Evolutionary conservation across 2,113 vertebrate genomes (phyloP).

Genomic region (Oenanthe oenanthe): DNA sequence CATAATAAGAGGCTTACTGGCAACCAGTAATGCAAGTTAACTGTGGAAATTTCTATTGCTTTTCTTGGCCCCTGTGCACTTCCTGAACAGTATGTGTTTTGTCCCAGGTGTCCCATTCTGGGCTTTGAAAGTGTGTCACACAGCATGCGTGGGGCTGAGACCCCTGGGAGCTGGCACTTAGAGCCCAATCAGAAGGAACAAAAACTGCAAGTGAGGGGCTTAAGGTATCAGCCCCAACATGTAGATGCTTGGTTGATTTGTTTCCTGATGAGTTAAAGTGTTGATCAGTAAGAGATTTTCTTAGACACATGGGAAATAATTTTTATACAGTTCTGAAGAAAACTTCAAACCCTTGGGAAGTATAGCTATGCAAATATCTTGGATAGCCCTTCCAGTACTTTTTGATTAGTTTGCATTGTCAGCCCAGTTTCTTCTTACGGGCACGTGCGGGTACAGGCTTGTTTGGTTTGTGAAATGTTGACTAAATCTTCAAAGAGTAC

Average conservation of each 20-base stretch:
- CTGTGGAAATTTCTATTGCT: constrained; percentile 87
- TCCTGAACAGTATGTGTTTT: constrained; percentile 80
- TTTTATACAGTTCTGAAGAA: not conserved
- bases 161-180: constrained; percentile 72
- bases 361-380: constrained; percentile 22
- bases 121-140: constrained; percentile 81
- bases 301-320: not conserved
- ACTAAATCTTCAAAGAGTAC: constrained; percentile 50
- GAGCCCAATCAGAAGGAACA: constrained; percentile 26
- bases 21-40: constrained; percentile 72
- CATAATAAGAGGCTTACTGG: constrained; percentile 70
- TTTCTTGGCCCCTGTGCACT: constrained; percentile 81
- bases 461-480: constrained; percentile 57
- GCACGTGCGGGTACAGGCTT: constrained; percentile 38
- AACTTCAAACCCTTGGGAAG: not conserved
- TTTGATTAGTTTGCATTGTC: not conserved
- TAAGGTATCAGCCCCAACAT: not conserved
- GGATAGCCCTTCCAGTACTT: not conserved
- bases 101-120: constrained; percentile 84
- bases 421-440: not conserved
- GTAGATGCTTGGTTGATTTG: not conserved
- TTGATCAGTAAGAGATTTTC: not conserved
- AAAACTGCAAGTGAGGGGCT: not conserved
- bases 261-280: not conserved
- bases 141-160: constrained; percentile 74